These are phyloP conservation scores for Meteorus colon DNA, from an alignment of 2,888 invertebrate genomes.

Conservation along the genomic window DNA sequence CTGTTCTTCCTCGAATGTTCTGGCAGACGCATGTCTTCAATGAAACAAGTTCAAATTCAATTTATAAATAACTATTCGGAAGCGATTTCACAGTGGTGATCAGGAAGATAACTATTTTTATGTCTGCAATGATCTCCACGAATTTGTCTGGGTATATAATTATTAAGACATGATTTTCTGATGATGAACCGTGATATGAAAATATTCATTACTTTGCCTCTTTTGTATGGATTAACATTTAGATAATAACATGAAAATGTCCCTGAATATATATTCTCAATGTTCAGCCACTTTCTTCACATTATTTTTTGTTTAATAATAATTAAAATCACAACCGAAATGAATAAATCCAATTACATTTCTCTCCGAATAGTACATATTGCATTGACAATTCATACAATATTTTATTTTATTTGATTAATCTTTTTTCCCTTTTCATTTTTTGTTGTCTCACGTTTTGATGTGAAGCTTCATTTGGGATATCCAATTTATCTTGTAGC, in stretches of 20 bases:
- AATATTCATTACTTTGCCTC: too few relatives aligned
- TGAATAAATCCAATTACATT: background rate
- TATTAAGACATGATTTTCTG: too few relatives aligned
- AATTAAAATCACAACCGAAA: background rate
- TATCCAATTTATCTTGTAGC: slow-evolving; percentile 62
- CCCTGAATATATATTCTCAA: too few relatives aligned
- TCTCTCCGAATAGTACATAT: background rate
- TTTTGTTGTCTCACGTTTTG: slow-evolving; percentile 54
- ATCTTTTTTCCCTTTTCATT: slow-evolving; percentile 19
- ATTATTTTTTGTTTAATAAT: too few relatives aligned
- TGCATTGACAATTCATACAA: slow-evolving; percentile 2
- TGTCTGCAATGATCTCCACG: too few relatives aligned
- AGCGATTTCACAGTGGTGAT: too few relatives aligned
- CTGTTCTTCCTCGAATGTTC: slow-evolving; percentile 63
- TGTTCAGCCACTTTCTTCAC: too few relatives aligned
- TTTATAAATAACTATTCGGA: background rate
- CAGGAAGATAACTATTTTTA: too few relatives aligned
- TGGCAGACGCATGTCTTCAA: slow-evolving; percentile 63
- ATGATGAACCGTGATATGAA: too few relatives aligned
- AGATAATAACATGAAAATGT: too few relatives aligned
- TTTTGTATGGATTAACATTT: too few relatives aligned
- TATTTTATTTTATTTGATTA: slow-evolving; percentile 1
- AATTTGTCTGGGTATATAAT: too few relatives aligned
- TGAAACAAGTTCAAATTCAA: slow-evolving; percentile 9
- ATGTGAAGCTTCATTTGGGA: slow-evolving; percentile 57